Evolutionary conservation across 2,888 invertebrate genomes (phyloP), one percentile per base, ranked within the genome.

Genomic region (Petrophora chlorosata): DNA sequence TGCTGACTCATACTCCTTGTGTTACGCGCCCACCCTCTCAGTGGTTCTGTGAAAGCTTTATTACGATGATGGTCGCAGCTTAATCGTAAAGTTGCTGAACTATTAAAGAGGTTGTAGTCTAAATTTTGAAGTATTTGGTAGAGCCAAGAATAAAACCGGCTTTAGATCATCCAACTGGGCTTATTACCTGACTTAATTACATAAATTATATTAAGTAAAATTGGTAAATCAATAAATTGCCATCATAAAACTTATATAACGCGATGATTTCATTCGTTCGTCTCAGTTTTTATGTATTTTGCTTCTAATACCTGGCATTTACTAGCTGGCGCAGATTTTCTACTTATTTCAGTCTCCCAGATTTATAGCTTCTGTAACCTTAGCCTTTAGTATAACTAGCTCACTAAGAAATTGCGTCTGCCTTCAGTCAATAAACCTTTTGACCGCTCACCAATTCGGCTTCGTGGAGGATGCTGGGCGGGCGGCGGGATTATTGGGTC

Each of bases 371-470:
- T 14, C 14, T 14, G 7, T 14, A 7, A 5, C 13, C 9, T 14
- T 13, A 22, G n/a, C 23, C 3, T 35, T 15, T 8, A 17, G 42
- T 34, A 28, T 34, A 34, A 29, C 34, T 41, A 42, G 42, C 36
- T 28, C 46, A 16, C 53, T 52, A 50, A 56, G 61, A 58, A 61
- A 56, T 58, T 73, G 73, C 78, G 65, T 75, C 73, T 70, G 65
- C 63, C 72, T 67, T 73, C 78, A 86, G 87, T 83, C 86, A 87
- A 85, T 86, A 87, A 87, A 87, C 89, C 87, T 88, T 86, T 87
- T 87, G 89, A 86, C 90, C 87, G 85, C 73, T 83, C 87, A 87
- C 86, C 88, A 86, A 88, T 83, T 88, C 89, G 82, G 88, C 89
- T 88, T 89, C 89, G 82, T 88, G 88, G 82, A 86, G 86, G 85